These are phyloP conservation scores for Pristionchus japonicus DNA, from an alignment of 2,888 invertebrate genomes.

Conservation along the genomic window DNA sequence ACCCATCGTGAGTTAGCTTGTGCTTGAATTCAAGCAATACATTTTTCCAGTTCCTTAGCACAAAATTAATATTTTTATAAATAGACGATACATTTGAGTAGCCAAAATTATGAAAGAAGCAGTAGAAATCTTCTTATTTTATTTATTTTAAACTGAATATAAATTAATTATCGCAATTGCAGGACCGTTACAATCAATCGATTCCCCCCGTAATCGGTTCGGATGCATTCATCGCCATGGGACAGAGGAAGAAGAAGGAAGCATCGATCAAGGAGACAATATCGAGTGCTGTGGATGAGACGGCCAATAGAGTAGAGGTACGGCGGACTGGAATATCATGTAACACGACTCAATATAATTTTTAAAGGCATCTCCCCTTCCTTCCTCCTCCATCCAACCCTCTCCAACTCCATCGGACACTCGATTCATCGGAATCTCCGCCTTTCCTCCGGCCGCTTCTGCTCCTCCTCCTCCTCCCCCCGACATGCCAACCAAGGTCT, in stretches of 20 bases:
- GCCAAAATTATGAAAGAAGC: too few relatives aligned
- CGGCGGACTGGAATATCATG: too few relatives aligned
- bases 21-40: too few relatives aligned
- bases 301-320: not conserved
- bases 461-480: conserved; percentile 30
- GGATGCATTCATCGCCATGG: conserved; percentile 26
- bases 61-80: too few relatives aligned
- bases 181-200: conserved; percentile 36
- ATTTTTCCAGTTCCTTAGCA: too few relatives aligned
- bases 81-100: too few relatives aligned
- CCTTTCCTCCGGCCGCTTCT: not conserved
- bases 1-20: conserved; percentile 45
- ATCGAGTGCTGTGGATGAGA: not conserved
- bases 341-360: not conserved
- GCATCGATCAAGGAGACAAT: not conserved
- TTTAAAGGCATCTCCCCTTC: not conserved
- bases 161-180: not conserved
- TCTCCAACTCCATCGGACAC: not conserved
- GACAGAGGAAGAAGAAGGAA: not conserved
- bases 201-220: conserved; percentile 45
- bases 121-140: not conserved
- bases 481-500: conserved; percentile 15
- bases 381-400: not conserved
- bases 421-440: conserved; percentile 23
- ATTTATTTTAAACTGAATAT: not conserved